Evolutionary conservation across 2,113 vertebrate species (phyloP), one percentile per base, ranked within the genome.

Genomic region (Genyomyrus donnyi): DNA sequence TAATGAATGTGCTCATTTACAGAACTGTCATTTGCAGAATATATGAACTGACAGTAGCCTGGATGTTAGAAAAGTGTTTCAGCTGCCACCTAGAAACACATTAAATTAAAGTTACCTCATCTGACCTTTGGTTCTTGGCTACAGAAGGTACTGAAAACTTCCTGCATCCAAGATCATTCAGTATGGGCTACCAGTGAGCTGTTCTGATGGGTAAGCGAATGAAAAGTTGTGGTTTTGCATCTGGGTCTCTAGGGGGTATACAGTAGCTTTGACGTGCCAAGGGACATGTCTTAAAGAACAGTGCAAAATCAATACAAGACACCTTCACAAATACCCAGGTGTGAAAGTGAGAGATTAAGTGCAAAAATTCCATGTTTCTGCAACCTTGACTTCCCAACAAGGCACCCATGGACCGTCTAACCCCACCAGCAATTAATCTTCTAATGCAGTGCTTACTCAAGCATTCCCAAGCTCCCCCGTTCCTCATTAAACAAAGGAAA

Each of bases 381-480:
- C 74, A 80, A 88, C 90, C 58, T 88, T 70, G 86, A 45, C 70
- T 83, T 83, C 24, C 49, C 66, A 88, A 53, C 19, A 70, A 80
- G 48, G 27, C 50, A 24, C 90, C 86, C 66, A 70, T 83, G 86
- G 62, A 90, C 89, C 17, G 27, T 45, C 85, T 52, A 52, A 77
- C 48, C 48, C 89, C 90, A 62, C 49, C 50, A 88, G 87, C 87
- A 90, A 90, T 88, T 90, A 90, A 90, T 90, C 90, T 88, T 90
- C 87, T 88, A 88, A 90, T 90, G 46, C 50, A 83, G 85, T 83
- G 90, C 70, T 90, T 90, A 90, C 90, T 90, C 70, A 88, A 90
- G 86, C 87, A 50, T 27, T 17, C 35, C 85, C 46, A 42, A 74
- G 62, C 11, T 90, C 88, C 87, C 66, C 35, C 8, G 24, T 53